Conservation (phyloP, 2,797 vertebrate genomes). For the Phylloscopus collybita region DNA sequence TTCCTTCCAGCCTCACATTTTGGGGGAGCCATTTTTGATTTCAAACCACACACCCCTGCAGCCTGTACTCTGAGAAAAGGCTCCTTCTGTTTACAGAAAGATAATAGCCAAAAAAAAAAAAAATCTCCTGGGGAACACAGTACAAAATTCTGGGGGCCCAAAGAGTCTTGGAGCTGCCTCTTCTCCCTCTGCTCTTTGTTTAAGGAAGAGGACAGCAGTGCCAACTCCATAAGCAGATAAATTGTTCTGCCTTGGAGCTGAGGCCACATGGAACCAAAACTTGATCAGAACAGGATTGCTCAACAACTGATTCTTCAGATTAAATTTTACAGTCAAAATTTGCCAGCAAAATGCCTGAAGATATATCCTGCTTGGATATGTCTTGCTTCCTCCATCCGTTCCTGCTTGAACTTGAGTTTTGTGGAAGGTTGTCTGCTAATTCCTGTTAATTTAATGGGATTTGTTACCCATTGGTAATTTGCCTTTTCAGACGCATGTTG, state of each 20-base stretch:
- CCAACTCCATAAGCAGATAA: not conserved
- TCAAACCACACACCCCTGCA: not conserved
- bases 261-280: not conserved
- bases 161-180: not conserved
- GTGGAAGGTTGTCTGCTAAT: not conserved
- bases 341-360: not conserved
- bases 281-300: not conserved
- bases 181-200: not conserved
- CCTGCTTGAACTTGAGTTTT: not conserved
- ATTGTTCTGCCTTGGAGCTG: not conserved
- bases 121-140: not conserved
- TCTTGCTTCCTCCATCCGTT: not conserved
- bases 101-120: not conserved
- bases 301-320: not conserved
- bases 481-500: not conserved
- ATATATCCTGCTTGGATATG: fast-evolving
- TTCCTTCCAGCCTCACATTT: not conserved
- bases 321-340: not conserved
- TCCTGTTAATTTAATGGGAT: not conserved
- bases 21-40: not conserved
- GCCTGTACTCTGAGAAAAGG: not conserved
- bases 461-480: not conserved
- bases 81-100: not conserved
- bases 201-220: not conserved
- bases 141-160: not conserved